phyloP scores from a whole-genome alignment of 37 sponge, comb jelly and placozoan species.

The Ephydatia muelleri region DNA sequence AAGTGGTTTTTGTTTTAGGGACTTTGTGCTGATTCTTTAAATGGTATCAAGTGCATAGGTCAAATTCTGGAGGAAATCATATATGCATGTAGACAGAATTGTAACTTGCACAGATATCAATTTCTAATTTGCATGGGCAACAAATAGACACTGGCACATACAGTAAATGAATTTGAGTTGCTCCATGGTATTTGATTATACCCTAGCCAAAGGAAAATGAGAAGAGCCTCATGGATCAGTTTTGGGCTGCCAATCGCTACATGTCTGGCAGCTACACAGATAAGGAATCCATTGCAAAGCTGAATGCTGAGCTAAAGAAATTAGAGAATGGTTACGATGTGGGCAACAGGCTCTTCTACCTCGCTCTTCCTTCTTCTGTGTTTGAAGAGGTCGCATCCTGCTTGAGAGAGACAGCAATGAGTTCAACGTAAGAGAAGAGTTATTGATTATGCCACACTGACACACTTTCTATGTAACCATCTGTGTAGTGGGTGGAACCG shows the following conservation, averaged over 20 bases:
- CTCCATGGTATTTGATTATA: too few species aligned
- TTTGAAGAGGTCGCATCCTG: conserved; percentile 81
- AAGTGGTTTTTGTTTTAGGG: too few species aligned
- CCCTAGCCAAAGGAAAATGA: conserved; percentile 63
- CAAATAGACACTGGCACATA: too few species aligned
- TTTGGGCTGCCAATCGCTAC: conserved; percentile 81
- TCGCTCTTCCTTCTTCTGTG: conserved; percentile 97
- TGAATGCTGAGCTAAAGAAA: conserved; percentile 68
- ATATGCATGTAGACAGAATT: too few species aligned
- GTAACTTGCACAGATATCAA: too few species aligned
- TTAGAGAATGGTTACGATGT: conserved; percentile 55
- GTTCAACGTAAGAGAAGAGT: conserved; percentile 79
- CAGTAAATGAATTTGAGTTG: too few species aligned
- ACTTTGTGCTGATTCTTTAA: too few species aligned
- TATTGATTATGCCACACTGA: too few species aligned
- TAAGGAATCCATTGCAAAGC: conserved; percentile 66
- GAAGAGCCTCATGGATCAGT: conserved; percentile 64
- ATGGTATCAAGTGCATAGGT: too few species aligned
- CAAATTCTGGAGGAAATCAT: too few species aligned
- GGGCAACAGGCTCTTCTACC: conserved; percentile 88
- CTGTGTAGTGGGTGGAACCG: conserved; percentile 75
- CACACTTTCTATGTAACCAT: neutral
- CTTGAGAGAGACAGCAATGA: conserved; percentile 78
- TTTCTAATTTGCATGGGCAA: too few species aligned
- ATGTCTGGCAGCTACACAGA: conserved; percentile 82